Evolutionary conservation across 2,888 invertebrate species (phyloP).

Genomic region (Amiota communis): DNA sequence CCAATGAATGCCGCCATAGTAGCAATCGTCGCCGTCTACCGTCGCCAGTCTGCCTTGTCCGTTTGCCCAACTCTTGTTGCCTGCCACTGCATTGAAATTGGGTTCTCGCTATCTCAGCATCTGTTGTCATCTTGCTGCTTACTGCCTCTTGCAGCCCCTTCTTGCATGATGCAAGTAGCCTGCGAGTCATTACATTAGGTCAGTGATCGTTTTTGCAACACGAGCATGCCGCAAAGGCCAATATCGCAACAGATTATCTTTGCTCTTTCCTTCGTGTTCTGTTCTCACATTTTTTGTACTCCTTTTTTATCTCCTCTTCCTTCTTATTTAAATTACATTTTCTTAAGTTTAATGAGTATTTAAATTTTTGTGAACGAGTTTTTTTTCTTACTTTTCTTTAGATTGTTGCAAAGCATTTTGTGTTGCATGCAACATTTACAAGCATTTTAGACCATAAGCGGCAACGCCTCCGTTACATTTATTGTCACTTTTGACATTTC

Average conservation of each 20-base stretch:
- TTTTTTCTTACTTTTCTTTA: not conserved
- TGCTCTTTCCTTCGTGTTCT: not conserved
- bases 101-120: slow-evolving; percentile 3
- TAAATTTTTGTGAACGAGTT: not conserved
- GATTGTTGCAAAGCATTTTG: too few relatives aligned
- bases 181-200: slow-evolving; percentile 32
- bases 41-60: slow-evolving; percentile 10
- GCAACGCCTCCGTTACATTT: slow-evolving; percentile 10
- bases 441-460: slow-evolving; percentile 6
- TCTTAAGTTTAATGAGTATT: slow-evolving; percentile 1
- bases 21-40: not conserved
- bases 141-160: slow-evolving; percentile 1
- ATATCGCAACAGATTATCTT: slow-evolving; percentile 11
- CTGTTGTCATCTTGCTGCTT: slow-evolving; percentile 17
- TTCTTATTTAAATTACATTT: not conserved
- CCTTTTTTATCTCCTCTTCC: not conserved
- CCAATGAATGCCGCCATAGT: not conserved
- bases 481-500: slow-evolving; percentile 16
- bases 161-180: not conserved
- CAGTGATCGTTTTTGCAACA: slow-evolving; percentile 30
- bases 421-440: not conserved
- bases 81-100: not conserved
- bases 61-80: not conserved
- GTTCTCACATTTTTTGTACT: not conserved
- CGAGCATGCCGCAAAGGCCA: not conserved